A percentile compares a stretch with the other conserved stretches of the same genome.
Evolutionary conservation across 2,797 vertebrate genomes (phyloP).

Genomic region (Sebastes oblongus): DNA sequence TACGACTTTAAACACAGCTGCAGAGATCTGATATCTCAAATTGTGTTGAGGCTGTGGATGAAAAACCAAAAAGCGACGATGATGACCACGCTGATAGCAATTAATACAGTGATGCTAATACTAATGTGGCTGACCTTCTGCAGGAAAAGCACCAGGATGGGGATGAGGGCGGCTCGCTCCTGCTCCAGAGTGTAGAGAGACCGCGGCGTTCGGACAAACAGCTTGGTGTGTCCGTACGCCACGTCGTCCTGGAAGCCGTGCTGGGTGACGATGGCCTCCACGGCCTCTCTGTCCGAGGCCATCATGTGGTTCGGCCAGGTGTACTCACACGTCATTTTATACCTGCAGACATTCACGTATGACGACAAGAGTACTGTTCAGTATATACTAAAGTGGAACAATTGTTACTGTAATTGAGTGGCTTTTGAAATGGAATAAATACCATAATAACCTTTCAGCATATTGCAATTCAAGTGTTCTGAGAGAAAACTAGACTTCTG

Average conservation of each 20-base stretch:
- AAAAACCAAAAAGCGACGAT: neutral
- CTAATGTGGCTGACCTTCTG: slow-evolving; percentile 86
- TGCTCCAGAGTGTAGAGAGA: slow-evolving; percentile 89
- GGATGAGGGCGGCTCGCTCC: slow-evolving; percentile 87
- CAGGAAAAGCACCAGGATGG: slow-evolving; percentile 92
- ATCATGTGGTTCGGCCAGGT: slow-evolving; percentile 97
- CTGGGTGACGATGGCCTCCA: slow-evolving; percentile 87
- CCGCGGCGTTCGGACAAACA: slow-evolving; percentile 90
- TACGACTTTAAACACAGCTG: neutral
- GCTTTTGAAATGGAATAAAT: no score
- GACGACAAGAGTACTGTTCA: neutral
- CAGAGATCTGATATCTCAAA: neutral
- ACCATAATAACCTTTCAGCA: no score
- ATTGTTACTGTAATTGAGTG: neutral
- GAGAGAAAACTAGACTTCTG: no score
- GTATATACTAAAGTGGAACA: neutral
- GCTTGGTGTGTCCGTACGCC: slow-evolving; percentile 89
- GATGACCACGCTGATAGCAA: neutral
- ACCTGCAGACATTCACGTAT: slow-evolving; percentile 71
- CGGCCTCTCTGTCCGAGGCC: slow-evolving; percentile 85
- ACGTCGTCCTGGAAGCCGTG: slow-evolving; percentile 90
- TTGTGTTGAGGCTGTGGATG: neutral
- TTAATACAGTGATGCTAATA: neutral
- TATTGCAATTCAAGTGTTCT: no score
- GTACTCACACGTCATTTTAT: slow-evolving; percentile 98